These are phyloP conservation scores for Dastarcus helophoroides DNA, from an alignment of 2,888 invertebrate species.

Conservation along the genomic window DNA sequence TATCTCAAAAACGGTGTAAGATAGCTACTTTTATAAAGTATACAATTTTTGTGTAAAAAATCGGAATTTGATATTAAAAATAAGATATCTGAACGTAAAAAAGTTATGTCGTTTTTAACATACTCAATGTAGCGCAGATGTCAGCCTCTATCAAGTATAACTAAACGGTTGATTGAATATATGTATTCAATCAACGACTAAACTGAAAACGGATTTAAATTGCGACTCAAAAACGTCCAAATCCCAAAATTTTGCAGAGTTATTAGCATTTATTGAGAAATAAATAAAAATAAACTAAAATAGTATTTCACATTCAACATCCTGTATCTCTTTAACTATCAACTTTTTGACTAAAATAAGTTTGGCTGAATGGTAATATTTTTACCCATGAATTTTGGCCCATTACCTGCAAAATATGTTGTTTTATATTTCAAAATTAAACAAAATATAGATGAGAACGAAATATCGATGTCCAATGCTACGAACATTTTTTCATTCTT, in stretches of 20 bases:
- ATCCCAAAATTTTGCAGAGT: neutral
- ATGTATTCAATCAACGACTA: too few relatives aligned
- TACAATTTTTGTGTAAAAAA: slow-evolving; percentile 1
- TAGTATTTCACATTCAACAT: neutral
- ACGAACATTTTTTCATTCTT: too few relatives aligned
- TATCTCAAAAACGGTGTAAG: neutral
- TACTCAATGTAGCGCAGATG: neutral
- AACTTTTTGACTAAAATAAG: too few relatives aligned
- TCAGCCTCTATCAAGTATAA: too few relatives aligned
- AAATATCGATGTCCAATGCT: too few relatives aligned
- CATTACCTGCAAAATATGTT: neutral
- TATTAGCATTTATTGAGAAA: neutral
- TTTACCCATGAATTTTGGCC: slow-evolving; percentile 1
- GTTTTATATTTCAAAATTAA: too few relatives aligned
- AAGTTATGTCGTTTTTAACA: slow-evolving; percentile 1
- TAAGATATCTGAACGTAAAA: slow-evolving; percentile 1
- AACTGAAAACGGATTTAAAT: neutral
- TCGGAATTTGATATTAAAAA: neutral
- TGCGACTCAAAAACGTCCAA: neutral
- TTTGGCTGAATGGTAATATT: neutral
- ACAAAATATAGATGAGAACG: too few relatives aligned
- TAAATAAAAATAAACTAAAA: slow-evolving; percentile 1
- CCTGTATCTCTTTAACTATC: too few relatives aligned
- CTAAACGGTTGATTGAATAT: too few relatives aligned
- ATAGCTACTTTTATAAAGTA: neutral